These are phyloP conservation scores for Oreamnos americanus DNA, from an alignment of 2,113 vertebrate species.

Conservation along the genomic window DNA sequence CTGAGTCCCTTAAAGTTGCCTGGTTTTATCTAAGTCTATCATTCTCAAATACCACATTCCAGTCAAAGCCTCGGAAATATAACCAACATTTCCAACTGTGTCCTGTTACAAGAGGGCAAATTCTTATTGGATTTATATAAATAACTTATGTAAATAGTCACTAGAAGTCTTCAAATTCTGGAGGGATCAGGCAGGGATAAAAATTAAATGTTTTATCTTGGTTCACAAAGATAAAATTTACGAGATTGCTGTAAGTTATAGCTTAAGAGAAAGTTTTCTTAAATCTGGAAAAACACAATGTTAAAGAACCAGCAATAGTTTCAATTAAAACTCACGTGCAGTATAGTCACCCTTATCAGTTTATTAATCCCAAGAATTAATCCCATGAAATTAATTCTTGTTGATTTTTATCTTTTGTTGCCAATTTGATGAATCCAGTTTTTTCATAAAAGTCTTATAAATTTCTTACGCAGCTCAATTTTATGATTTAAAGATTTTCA, in stretches of 20 bases:
- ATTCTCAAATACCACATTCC: not conserved
- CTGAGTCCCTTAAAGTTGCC: not conserved
- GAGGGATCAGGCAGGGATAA: not conserved
- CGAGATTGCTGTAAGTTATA: not conserved
- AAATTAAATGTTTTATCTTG: not conserved
- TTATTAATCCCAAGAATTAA: not conserved
- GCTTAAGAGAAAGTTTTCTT: not conserved
- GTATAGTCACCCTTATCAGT: not conserved
- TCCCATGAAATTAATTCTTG: not conserved
- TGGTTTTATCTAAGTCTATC: not conserved
- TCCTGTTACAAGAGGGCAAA: not conserved
- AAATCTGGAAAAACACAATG: not conserved
- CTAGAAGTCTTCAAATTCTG: not conserved
- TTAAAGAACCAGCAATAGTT: not conserved
- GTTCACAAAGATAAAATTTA: not conserved
- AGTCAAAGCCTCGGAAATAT: not conserved
- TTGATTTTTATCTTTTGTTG: not conserved
- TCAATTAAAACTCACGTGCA: not conserved
- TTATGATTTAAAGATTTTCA: not conserved
- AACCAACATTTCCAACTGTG: not conserved
- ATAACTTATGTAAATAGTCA: not conserved
- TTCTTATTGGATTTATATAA: not conserved
- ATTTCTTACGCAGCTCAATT: not conserved
- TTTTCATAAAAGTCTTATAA: not conserved
- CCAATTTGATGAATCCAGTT: not conserved